Evolutionary conservation across 1,140 invertebrate genomes (phyloP), one percentile per base, ranked within the genome.

Genomic region (Euwallacea similis): DNA sequence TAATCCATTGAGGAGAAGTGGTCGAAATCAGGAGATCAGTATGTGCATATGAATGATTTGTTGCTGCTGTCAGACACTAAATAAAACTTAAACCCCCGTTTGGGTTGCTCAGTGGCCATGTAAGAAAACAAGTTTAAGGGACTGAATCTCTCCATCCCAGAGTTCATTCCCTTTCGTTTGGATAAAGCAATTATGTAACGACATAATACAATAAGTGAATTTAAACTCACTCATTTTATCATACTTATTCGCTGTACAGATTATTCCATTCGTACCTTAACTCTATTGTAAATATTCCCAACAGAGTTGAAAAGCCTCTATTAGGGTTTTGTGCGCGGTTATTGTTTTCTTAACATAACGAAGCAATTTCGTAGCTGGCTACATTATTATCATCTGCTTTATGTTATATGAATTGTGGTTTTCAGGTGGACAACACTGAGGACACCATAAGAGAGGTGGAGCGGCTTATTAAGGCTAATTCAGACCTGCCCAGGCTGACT

Each of bases 51-150:
- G 82, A 96, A 96, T 0, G 93, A 93, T 74, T 86, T 88, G 13
- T 88, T 89, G 8, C 87, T 87, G 10, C 94, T 93, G 83, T 96
- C 93, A 8, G 93, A 91, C 0, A 96, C 89, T 71, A 96, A 83
- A 82, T 95, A 96, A 0, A 96, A 86, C 13, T 93, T 94, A 82
- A 96, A 91, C 82, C 96, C 94, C 2, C 76, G 88, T 81, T 94
- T 96, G 7, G 93, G 94, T 43, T 88, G 87, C 80, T 96, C 93
- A 3, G 90, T 87, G 11, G 89, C 86, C 0, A 89, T 91, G 77
- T 95, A 96, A 0, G 90, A 88, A 76, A 88, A 95, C 67, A 93
- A 83, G 82, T 95, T 95, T 78, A 95, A 95, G 77, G 95, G 94
- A 82, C 96, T 95, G 11, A 95, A 79, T 11, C 92, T 87, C 81